Percentiles rank a stretch among this genome's conserved stretches.
phyloP scores from a whole-genome alignment of 2,888 invertebrate genomes.

The Cinara cedri region DNA sequence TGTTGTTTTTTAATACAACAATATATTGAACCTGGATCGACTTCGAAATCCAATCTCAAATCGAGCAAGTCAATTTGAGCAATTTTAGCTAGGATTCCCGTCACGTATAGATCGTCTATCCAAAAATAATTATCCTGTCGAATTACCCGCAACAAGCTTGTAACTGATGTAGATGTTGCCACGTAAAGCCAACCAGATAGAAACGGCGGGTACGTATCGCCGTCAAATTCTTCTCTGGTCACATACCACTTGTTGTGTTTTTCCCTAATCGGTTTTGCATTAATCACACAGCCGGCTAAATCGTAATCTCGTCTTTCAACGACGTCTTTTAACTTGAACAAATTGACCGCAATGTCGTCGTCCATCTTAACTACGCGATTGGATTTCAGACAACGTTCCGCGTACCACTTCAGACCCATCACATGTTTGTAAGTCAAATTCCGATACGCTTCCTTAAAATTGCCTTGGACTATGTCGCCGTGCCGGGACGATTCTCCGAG shows the following conservation, averaged over 20 bases:
- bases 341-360: conserved; percentile 78
- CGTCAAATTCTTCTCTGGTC: conserved; percentile 70
- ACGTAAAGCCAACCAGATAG: conserved; percentile 86
- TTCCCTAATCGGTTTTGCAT: conserved; percentile 71
- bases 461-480: conserved; percentile 77
- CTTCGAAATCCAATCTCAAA: conserved; percentile 71
- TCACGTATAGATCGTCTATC: conserved; percentile 89
- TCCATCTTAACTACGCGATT: conserved; percentile 79
- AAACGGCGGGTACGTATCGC: conserved; percentile 73
- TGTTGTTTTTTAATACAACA: conserved; percentile 74
- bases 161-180: conserved; percentile 72
- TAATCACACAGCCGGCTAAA: conserved; percentile 73
- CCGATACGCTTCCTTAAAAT: conserved; percentile 77
- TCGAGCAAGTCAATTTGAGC: conserved; percentile 68
- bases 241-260: conserved; percentile 82
- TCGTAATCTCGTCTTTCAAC: conserved; percentile 62
- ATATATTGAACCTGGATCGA: conserved; percentile 74
- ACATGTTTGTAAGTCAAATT: conserved; percentile 83
- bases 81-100: conserved; percentile 75
- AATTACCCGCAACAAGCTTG: conserved; percentile 67
- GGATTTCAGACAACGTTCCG: conserved; percentile 68
- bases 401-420: conserved; percentile 81
- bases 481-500: conserved; percentile 70
- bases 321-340: conserved; percentile 67
- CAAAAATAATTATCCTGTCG: conserved; percentile 76